A percentile compares a stretch with the other conserved stretches of the same genome.
phyloP scores from a whole-genome alignment of 2,113 vertebrate species.

The Gallinago media region DNA sequence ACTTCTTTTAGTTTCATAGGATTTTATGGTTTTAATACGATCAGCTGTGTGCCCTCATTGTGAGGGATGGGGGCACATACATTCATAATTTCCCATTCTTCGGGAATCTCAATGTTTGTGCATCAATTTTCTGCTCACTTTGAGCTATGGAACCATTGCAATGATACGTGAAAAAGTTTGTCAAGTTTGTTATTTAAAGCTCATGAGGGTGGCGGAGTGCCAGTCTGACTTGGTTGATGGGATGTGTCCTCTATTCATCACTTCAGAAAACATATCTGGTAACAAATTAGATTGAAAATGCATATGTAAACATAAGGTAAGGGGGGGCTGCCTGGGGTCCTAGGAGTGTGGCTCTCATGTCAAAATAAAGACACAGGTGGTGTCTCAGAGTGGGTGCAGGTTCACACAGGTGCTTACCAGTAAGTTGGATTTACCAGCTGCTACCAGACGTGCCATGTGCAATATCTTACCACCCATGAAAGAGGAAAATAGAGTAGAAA shows the following conservation, averaged over 20 bases:
- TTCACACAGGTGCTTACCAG: background rate
- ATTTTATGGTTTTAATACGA: background rate
- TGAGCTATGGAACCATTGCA: background rate
- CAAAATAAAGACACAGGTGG: background rate
- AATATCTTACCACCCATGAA: background rate
- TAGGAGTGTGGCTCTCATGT: background rate
- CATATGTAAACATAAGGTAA: background rate
- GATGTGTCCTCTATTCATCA: background rate
- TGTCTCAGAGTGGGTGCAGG: background rate
- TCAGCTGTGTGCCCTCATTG: background rate
- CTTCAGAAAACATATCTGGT: background rate
- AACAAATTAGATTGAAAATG: background rate
- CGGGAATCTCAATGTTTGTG: background rate
- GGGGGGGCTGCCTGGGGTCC: background rate
- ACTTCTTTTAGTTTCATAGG: background rate
- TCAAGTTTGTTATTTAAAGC: constrained; percentile 3
- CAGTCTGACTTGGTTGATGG: background rate
- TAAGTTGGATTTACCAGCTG: constrained; percentile 10
- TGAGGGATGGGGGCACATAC: background rate
- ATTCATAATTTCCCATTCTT: background rate
- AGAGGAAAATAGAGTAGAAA: background rate
- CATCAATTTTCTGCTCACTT: constrained; percentile 10
- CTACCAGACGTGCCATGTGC: background rate
- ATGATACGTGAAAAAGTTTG: background rate
- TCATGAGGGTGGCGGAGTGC: background rate